Conservation (phyloP, 2,888 invertebrate genomes). For the Xestia sexstrigata region DNA sequence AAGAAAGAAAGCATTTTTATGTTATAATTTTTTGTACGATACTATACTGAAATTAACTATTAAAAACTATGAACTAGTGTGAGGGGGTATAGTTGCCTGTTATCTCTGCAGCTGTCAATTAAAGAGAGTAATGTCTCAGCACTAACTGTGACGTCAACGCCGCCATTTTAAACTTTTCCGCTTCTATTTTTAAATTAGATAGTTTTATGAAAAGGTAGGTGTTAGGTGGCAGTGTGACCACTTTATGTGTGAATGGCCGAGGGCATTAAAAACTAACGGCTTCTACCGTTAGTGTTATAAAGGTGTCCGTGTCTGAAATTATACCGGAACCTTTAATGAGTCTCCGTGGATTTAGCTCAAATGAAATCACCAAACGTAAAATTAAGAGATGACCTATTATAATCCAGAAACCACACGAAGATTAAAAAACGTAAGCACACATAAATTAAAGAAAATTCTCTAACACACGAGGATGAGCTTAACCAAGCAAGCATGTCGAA, state of each 20-base stretch:
- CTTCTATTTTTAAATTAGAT: slow-evolving; percentile 12
- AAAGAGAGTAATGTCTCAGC: slow-evolving; percentile 35
- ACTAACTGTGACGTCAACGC: slow-evolving; percentile 19
- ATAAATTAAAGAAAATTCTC: slow-evolving; percentile 20
- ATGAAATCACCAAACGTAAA: neutral
- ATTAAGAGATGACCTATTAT: slow-evolving; percentile 1
- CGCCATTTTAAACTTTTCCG: slow-evolving; percentile 24
- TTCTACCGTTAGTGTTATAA: too few relatives aligned
- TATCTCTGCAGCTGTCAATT: slow-evolving; percentile 45
- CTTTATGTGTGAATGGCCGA: too few relatives aligned
- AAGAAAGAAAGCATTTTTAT: too few relatives aligned
- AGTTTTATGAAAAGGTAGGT: neutral
- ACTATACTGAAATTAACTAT: too few relatives aligned
- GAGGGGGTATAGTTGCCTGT: slow-evolving; percentile 26
- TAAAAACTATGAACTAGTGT: neutral
- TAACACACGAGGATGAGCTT: slow-evolving; percentile 4
- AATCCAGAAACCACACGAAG: neutral
- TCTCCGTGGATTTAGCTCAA: neutral
- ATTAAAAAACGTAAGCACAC: neutral
- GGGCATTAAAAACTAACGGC: too few relatives aligned
- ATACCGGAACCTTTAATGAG: neutral
- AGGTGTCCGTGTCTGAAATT: neutral
- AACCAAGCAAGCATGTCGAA: slow-evolving; percentile 20
- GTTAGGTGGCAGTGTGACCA: too few relatives aligned
- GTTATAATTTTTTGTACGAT: too few relatives aligned